Evolutionary conservation across 1,140 invertebrate species (phyloP).

Genomic region (Latrodectus geometricus): DNA sequence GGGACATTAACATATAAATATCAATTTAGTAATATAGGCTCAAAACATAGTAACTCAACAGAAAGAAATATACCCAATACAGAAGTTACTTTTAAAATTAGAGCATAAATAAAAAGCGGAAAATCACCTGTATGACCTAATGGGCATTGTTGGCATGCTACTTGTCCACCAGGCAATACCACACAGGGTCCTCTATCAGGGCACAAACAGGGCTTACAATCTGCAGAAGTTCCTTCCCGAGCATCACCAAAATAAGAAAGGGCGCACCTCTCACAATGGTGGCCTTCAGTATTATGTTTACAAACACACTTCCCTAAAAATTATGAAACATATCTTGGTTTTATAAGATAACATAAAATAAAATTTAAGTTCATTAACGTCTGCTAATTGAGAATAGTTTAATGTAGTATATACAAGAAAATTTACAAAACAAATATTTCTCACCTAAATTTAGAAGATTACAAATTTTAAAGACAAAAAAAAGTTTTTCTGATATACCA

Average conservation of each 20-base stretch:
- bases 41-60: background rate
- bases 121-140: constrained; percentile 86
- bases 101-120: background rate
- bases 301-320: constrained; percentile 97
- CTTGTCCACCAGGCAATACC: constrained; percentile 82
- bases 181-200: constrained; percentile 93
- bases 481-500: too few relatives aligned
- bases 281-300: constrained; percentile 94
- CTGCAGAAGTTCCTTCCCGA: constrained; percentile 82
- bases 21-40: background rate
- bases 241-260: constrained; percentile 96
- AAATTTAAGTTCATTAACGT: too few relatives aligned
- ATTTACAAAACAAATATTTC: too few relatives aligned
- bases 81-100: too few relatives aligned
- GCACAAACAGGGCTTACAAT: constrained; percentile 94
- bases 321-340: background rate
- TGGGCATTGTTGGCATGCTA: constrained; percentile 95
- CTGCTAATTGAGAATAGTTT: too few relatives aligned
- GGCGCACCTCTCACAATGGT: constrained; percentile 93
- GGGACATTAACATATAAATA: background rate
- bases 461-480: too few relatives aligned
- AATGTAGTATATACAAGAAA: too few relatives aligned
- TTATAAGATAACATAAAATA: too few relatives aligned
- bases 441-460: too few relatives aligned
- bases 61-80: background rate